Percentiles rank a stretch among this genome's conserved stretches.
Evolutionary conservation across 2,797 vertebrate genomes (phyloP).

Genomic region (Aplochiton taeniatus): DNA sequence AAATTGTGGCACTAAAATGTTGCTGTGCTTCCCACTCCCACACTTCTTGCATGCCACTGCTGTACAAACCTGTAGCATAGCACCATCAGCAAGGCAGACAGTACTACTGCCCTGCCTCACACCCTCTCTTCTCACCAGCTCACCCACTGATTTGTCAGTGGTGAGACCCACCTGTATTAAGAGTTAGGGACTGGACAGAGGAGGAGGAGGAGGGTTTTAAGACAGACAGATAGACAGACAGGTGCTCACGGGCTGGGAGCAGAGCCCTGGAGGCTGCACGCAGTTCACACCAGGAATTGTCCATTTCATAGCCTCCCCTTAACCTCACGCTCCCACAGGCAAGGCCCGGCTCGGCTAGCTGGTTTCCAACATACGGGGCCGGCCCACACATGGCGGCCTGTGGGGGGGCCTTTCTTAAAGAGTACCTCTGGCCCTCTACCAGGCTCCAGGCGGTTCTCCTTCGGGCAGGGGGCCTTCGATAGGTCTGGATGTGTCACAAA

Average conservation of each 20-base stretch:
- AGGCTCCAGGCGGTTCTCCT: slow-evolving; percentile 9
- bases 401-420: no score
- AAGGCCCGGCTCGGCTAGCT: slow-evolving; percentile 16
- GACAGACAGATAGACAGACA: no score
- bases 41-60: slow-evolving; percentile 3
- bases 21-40: not conserved
- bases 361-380: not conserved
- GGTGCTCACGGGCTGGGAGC: not conserved
- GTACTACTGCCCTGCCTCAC: not conserved
- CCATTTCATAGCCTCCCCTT: slow-evolving; percentile 40
- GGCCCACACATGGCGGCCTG: slow-evolving; percentile 18
- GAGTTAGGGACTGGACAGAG: no score
- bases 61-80: slow-evolving; percentile 8
- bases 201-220: no score
- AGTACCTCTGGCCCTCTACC: slow-evolving; percentile 25
- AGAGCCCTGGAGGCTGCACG: slow-evolving; percentile 11
- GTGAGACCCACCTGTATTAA: slow-evolving; percentile 6
- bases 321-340: slow-evolving; percentile 30
- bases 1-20: not conserved
- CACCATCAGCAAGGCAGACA: not conserved
- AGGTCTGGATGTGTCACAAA: no score
- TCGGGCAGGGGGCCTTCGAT: no score
- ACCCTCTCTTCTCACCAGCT: not conserved
- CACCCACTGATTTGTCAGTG: slow-evolving; percentile 7
- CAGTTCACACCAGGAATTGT: slow-evolving; percentile 27